phyloP scores from a whole-genome alignment of 1,140 invertebrate genomes.

The Phymorhynchus buccinoides region DNA sequence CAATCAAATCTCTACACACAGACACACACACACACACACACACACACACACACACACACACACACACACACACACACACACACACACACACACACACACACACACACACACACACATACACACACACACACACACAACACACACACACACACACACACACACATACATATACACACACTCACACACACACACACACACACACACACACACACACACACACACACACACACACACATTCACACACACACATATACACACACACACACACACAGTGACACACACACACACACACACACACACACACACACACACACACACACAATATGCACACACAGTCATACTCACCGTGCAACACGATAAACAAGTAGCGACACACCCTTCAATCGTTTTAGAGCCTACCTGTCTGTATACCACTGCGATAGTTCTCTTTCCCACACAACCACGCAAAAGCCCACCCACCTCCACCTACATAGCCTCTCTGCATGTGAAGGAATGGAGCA shows the following conservation, averaged over 20 bases:
- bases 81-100: background rate
- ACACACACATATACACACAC: background rate
- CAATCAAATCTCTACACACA: too few relatives aligned
- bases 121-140: too few relatives aligned
- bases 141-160: background rate
- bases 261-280: background rate
- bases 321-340: too few relatives aligned
- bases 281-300: background rate
- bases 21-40: background rate
- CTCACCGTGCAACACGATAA: too few relatives aligned
- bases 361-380: background rate
- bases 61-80: background rate
- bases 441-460: background rate
- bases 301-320: too few relatives aligned
- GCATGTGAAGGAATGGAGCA: background rate
- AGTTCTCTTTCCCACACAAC: too few relatives aligned
- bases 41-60: conserved; percentile 2
- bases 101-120: background rate
- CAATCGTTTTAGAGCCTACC: background rate
- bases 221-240: background rate
- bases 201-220: background rate
- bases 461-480: background rate
- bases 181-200: background rate
- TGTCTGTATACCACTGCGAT: background rate
- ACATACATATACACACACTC: background rate